A percentile compares a stretch with the other conserved stretches of the same genome.
Conservation (phyloP, 2,797 vertebrate genomes). For the Erithacus rubecula region DNA sequence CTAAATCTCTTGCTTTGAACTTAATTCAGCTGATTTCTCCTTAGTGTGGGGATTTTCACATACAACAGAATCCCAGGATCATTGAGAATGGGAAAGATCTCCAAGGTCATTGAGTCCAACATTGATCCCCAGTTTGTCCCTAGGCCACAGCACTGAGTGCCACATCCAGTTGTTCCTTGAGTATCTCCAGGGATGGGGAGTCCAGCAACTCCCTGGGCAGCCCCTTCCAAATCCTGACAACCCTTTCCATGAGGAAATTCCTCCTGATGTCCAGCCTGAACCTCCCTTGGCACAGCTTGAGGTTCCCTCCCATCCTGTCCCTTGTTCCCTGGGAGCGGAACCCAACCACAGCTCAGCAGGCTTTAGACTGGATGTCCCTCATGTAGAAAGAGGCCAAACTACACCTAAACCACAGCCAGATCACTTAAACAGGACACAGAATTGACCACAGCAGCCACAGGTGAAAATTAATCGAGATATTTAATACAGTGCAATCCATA, state of each 20-base stretch:
- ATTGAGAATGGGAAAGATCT: not conserved
- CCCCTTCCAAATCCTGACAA: not conserved
- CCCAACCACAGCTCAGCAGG: not conserved
- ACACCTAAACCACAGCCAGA: not conserved
- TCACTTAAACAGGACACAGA: not conserved
- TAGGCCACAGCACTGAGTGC: not conserved
- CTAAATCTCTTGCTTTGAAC: not conserved
- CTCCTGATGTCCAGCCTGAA: not conserved
- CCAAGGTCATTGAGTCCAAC: rapidly evolving
- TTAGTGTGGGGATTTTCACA: not conserved
- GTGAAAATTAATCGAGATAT: constrained; percentile 86
- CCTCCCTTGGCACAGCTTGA: not conserved
- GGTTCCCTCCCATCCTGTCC: not conserved
- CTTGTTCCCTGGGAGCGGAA: not conserved
- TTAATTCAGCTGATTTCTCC: not conserved
- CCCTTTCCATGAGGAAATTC: not conserved
- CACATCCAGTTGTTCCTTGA: not conserved
- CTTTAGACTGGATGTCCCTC: not conserved
- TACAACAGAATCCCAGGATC: not conserved
- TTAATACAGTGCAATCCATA: constrained; percentile 94
- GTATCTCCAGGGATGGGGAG: not conserved
- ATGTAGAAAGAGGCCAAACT: not conserved
- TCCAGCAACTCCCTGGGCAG: not conserved
- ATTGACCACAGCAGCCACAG: constrained; percentile 60
- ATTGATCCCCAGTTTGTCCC: not conserved